Evolutionary conservation across 1,140 invertebrate genomes (phyloP).

Genomic region (Drosophila tani): DNA sequence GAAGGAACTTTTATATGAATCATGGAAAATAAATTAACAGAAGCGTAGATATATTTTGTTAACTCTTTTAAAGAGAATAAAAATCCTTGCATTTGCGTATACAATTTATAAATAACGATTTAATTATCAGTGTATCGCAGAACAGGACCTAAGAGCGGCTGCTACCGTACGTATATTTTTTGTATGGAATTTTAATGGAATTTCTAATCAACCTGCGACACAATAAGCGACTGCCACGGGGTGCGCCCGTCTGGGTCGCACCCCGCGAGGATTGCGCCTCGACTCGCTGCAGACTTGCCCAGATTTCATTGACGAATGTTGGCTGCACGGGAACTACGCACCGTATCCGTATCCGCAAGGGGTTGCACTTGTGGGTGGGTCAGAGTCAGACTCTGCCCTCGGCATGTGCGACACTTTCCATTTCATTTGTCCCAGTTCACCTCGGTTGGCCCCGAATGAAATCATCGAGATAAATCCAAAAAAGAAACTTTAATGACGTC

Average conservation of each 20-base stretch:
- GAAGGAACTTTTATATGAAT: no score
- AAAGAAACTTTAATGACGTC: constrained; percentile 55
- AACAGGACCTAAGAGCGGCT: constrained; percentile 46
- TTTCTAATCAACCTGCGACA: constrained; percentile 77
- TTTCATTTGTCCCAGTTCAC: constrained; percentile 69
- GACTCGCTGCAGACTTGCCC: constrained; percentile 44
- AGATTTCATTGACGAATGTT: constrained; percentile 73
- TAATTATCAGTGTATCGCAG: constrained; percentile 11
- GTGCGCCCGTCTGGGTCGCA: constrained; percentile 49
- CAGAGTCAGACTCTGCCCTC: constrained; percentile 11
- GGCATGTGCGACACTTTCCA: constrained; percentile 64
- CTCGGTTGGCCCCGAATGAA: constrained; percentile 34
- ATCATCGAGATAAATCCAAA: constrained; percentile 57
- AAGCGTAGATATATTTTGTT: neutral
- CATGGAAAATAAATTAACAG: no score
- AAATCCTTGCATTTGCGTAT: no score
- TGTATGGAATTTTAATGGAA: constrained; percentile 80
- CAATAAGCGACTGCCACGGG: constrained; percentile 38
- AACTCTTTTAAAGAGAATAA: neutral
- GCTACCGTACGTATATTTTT: constrained; percentile 56
- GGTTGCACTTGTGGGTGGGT: constrained; percentile 65
- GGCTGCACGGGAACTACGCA: constrained; percentile 56
- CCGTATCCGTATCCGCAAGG: constrained; percentile 13
- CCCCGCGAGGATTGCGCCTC: constrained; percentile 25
- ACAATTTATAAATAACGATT: neutral